These are phyloP conservation scores for Papilio gigon DNA, from an alignment of 2,888 invertebrate species.

Conservation along the genomic window DNA sequence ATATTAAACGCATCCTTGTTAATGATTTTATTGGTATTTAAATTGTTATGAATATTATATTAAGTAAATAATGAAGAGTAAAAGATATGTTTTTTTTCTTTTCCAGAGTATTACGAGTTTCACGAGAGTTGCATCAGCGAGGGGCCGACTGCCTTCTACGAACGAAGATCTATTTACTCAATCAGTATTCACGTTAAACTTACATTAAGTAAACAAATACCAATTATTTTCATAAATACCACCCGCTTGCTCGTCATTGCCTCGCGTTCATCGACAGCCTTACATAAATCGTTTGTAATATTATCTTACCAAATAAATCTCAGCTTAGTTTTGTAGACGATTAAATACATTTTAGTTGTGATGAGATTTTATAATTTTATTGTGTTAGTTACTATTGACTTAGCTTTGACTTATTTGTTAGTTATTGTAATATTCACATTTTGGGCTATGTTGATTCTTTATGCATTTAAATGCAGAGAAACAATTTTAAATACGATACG, in stretches of 20 bases:
- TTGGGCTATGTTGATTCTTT: constrained; percentile 24
- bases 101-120: constrained; percentile 70
- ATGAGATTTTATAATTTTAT: constrained; percentile 21
- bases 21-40: no score
- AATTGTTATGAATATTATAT: no score
- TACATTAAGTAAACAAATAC: constrained; percentile 47
- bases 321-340: constrained; percentile 41
- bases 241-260: constrained; percentile 63
- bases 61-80: no score
- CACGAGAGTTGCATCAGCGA: constrained; percentile 61
- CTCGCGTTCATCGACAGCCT: constrained; percentile 52
- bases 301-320: constrained; percentile 40
- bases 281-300: constrained; percentile 30
- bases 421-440: constrained; percentile 1
- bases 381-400: neutral
- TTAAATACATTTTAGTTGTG: constrained; percentile 20
- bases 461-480: constrained; percentile 24
- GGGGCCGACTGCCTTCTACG: constrained; percentile 67
- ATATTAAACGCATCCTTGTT: no score
- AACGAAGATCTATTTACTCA: constrained; percentile 78
- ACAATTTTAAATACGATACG: constrained; percentile 25
- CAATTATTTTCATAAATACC: constrained; percentile 50
- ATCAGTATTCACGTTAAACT: constrained; percentile 80
- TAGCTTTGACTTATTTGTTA: neutral
- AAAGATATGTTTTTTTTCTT: constrained; percentile 37